Percentiles rank a stretch among this genome's conserved stretches.
phyloP scores from a whole-genome alignment of 2,113 vertebrate species.

The Hippolais icterina region DNA sequence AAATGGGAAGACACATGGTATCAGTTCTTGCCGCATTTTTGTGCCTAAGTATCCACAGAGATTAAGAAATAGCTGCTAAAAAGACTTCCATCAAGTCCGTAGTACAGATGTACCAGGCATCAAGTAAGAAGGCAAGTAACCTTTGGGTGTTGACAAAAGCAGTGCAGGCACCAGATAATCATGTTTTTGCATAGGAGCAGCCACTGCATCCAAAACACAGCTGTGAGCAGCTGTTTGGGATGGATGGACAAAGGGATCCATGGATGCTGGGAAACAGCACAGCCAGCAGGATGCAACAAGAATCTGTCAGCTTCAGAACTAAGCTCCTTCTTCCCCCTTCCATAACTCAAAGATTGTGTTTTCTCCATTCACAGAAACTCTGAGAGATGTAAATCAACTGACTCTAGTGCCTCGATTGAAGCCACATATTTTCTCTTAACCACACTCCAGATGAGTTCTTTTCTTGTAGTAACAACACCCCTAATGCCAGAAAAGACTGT shows the following conservation, averaged over 20 bases:
- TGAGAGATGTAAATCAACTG: background rate
- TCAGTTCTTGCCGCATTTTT: background rate
- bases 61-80: background rate
- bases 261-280: background rate
- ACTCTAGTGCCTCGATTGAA: background rate
- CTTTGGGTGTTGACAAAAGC: background rate
- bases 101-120: background rate
- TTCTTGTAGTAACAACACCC: background rate
- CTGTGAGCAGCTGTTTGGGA: background rate
- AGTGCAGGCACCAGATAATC: background rate
- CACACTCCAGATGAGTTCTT: background rate
- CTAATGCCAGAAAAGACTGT: background rate
- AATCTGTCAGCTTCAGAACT: background rate
- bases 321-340: background rate
- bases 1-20: background rate
- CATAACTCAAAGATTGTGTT: background rate
- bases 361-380: background rate
- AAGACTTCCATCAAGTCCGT: background rate
- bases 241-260: background rate
- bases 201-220: background rate
- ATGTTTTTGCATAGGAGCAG: background rate
- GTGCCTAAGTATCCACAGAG: background rate
- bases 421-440: background rate
- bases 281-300: constrained; percentile 12
- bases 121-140: background rate